Evolutionary conservation across 2,888 invertebrate species (phyloP), one percentile per base, ranked within the genome.

Genomic region (Chymomyza caudatula): DNA sequence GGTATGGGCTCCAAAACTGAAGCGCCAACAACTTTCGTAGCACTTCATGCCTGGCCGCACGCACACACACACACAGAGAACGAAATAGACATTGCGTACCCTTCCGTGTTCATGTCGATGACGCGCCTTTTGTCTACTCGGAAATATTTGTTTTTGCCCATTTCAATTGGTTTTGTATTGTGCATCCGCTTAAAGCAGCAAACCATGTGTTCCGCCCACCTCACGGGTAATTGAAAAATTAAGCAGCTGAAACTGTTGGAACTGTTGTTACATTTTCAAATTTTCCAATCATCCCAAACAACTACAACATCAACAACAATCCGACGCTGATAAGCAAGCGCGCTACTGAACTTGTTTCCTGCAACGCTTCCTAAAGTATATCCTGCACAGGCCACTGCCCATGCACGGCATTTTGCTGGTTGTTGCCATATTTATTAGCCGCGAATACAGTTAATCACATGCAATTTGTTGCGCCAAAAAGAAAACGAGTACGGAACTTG

Each of bases 361-460:
- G 68, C 57, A 57, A 44, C 52, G 63, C 71, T 65, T 65, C 63
- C 67, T 70, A 67, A 19, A 22, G 42, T 54, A 53, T 65, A 64
- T 43, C 72, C 76, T 54, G 44, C 67, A 76, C 64, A 82, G 29
- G 29, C 29, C 62, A 43, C 61, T 37, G 22, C 29, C 53, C 60
- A 71, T 66, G 58, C 56, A 43, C 20, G 67, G 47, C 52, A 37
- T 55, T 23, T 19, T 67, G 67, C 81, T 69, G 84, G 78, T 76
- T 81, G 80, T 75, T 83, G 83, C 78, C 80, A 70, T 76, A 67
- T 86, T 85, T 83, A 85, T 85, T 83, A 82, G 78, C 84, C 71
- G 80, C 83, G 87, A 85, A 85, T 75, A 70, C 68, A 74, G 72
- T 74, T 86, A 84, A 85, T 85, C 87, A 73, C 82, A 81, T 85